Percentiles rank a stretch among this genome's conserved stretches.
Conservation (phyloP, 1,140 invertebrate genomes). For the Pteromalus puparum region DNA sequence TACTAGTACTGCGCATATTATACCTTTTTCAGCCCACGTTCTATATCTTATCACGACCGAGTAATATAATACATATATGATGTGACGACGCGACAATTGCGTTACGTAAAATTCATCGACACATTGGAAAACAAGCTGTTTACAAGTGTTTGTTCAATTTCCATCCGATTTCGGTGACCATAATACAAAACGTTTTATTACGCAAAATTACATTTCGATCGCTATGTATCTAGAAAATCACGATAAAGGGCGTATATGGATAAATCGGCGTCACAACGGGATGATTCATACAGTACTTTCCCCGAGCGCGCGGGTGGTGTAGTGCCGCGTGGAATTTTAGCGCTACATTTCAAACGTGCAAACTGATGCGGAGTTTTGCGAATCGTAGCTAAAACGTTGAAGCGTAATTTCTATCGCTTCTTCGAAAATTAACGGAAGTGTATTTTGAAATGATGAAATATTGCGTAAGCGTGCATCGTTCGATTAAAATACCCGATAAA, state of each 20-base stretch:
- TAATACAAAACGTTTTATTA: not conserved
- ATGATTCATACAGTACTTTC: not conserved
- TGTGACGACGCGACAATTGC: not conserved
- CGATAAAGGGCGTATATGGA: too few relatives aligned
- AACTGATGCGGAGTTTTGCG: not conserved
- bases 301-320: not conserved
- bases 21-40: not conserved
- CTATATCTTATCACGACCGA: not conserved
- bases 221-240: too few relatives aligned
- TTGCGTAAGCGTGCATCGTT: too few relatives aligned
- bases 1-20: too few relatives aligned
- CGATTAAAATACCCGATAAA: too few relatives aligned
- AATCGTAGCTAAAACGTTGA: not conserved
- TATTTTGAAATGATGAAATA: too few relatives aligned
- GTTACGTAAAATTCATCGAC: not conserved
- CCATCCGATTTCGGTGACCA: too few relatives aligned
- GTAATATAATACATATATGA: not conserved
- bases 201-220: too few relatives aligned
- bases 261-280: not conserved
- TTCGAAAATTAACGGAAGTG: too few relatives aligned
- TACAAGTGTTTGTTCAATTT: too few relatives aligned
- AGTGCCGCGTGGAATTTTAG: conserved; percentile 17
- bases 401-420: too few relatives aligned
- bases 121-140: not conserved
- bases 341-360: conserved; percentile 4